These are phyloP conservation scores for Phycodurus eques DNA, from an alignment of 2,113 vertebrate species.

Conservation along the genomic window DNA sequence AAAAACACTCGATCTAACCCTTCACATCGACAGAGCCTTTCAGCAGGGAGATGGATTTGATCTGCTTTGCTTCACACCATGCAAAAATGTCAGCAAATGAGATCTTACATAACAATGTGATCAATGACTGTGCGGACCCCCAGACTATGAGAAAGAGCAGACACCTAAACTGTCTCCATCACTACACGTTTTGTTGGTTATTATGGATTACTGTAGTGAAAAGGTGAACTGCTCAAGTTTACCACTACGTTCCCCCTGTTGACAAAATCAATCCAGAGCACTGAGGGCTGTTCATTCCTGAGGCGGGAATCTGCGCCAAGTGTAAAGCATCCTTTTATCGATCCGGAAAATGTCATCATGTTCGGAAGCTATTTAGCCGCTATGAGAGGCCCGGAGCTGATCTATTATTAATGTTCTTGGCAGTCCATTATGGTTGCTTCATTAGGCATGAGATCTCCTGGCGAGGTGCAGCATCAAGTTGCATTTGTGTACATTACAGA, in stretches of 20 bases:
- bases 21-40: constrained; percentile 41
- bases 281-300: constrained; percentile 10
- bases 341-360: constrained; percentile 54
- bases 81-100: constrained; percentile 54
- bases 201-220: background rate
- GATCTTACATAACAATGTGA: constrained; percentile 46
- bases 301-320: constrained; percentile 10
- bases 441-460: constrained; percentile 51
- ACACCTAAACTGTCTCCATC: background rate
- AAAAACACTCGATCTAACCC: constrained; percentile 45
- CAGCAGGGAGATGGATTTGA: constrained; percentile 40
- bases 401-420: constrained; percentile 61
- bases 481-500: constrained; percentile 14
- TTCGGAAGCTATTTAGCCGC: constrained; percentile 49
- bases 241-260: background rate
- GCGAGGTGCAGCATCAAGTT: constrained; percentile 1
- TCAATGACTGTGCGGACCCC: constrained; percentile 8
- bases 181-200: background rate
- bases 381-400: constrained; percentile 42
- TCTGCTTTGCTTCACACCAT: constrained; percentile 44
- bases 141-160: constrained; percentile 1
- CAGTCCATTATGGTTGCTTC: constrained; percentile 38
- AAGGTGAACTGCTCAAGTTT: constrained; percentile 15
- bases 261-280: constrained; percentile 39
- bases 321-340: constrained; percentile 35